Percentiles rank a stretch among this genome's conserved stretches.
Evolutionary conservation across 2,888 invertebrate species (phyloP).

Genomic region (Napeogenes inachia): DNA sequence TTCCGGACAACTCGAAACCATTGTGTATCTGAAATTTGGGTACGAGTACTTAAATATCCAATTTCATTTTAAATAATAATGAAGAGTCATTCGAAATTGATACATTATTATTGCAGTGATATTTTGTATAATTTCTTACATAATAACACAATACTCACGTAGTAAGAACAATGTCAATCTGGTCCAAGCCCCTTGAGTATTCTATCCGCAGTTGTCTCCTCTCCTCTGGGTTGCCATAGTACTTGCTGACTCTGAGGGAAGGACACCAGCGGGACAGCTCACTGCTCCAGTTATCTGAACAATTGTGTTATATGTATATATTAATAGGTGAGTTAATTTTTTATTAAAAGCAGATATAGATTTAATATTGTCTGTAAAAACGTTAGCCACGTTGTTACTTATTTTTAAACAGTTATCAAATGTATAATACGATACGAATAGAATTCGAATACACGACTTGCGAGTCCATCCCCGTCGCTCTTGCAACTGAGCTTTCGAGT

Average conservation of each 20-base stretch:
- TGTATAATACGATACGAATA: too few relatives aligned
- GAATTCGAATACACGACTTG: too few relatives aligned
- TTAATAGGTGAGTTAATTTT: background rate
- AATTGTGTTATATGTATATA: background rate
- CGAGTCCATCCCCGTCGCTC: too few relatives aligned
- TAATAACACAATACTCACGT: constrained; percentile 79
- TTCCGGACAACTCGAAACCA: constrained; percentile 91
- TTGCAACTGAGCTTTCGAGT: too few relatives aligned
- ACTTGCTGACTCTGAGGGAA: constrained; percentile 86
- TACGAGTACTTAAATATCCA: background rate
- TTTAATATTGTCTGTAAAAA: too few relatives aligned
- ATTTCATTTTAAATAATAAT: background rate
- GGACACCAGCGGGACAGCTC: constrained; percentile 90
- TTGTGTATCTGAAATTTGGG: constrained; percentile 74
- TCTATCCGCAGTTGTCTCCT: constrained; percentile 85
- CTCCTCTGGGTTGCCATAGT: constrained; percentile 93
- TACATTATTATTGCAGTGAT: too few relatives aligned
- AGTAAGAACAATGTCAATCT: constrained; percentile 90
- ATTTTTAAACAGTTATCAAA: too few relatives aligned
- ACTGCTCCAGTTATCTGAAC: constrained; percentile 87
- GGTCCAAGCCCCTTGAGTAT: constrained; percentile 84
- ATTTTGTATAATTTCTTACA: too few relatives aligned
- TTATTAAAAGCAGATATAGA: too few relatives aligned
- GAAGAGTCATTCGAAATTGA: too few relatives aligned
- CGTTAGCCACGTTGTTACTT: too few relatives aligned